Conservation (phyloP, 2,888 invertebrate genomes). For the Trissoscelio sp. region DNA sequence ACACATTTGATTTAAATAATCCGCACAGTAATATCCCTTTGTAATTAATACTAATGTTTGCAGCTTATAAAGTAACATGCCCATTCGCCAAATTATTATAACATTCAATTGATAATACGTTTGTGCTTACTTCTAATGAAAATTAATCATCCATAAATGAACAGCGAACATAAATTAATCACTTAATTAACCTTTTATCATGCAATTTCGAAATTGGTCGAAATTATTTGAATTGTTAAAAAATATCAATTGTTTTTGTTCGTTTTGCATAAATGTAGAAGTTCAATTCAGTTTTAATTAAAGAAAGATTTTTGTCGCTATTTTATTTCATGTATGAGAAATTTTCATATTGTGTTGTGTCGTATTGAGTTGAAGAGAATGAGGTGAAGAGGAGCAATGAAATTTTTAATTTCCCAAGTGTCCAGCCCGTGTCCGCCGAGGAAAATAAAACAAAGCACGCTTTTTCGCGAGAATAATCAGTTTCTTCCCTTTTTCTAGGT, state of each 20-base stretch:
- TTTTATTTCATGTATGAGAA: background rate
- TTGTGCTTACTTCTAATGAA: background rate
- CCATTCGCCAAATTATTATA: background rate
- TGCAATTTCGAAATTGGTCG: too few species aligned
- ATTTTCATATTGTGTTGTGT: constrained; percentile 8
- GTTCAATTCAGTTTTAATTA: background rate
- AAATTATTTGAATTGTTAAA: too few species aligned
- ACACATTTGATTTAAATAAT: background rate
- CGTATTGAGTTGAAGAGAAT: constrained; percentile 16
- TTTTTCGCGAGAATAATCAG: constrained; percentile 13
- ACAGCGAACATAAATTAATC: background rate
- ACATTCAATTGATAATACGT: background rate
- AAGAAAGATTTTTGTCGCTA: background rate
- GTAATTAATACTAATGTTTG: background rate
- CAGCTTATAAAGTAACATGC: background rate
- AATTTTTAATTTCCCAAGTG: constrained; percentile 48
- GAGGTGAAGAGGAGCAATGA: constrained; percentile 18
- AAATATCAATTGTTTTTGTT: too few species aligned
- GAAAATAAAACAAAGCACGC: constrained; percentile 9
- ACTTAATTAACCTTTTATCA: background rate
- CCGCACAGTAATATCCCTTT: background rate
- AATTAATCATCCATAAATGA: background rate
- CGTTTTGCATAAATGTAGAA: too few species aligned
- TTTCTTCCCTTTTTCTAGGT: too few species aligned
- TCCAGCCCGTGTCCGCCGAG: constrained; percentile 14